Base-by-base conservation (phyloP, 2,113 vertebrate species). In the Talpa occidentalis region DNA sequence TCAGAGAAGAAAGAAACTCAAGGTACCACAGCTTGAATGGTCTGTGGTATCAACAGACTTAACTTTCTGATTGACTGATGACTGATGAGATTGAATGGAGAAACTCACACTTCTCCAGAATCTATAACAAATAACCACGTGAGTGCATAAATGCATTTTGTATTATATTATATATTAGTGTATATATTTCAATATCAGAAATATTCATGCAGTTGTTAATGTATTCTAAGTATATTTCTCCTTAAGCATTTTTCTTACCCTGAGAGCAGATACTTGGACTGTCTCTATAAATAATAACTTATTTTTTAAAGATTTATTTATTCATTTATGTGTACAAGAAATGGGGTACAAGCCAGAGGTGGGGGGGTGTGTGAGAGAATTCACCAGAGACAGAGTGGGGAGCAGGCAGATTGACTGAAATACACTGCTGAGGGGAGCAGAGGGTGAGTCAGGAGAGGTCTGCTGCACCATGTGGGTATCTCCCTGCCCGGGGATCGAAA, bases 221-320 rank as follows among this genome's bases (percentile, higher is more conserved):
- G 10, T 73, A 78, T 59, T 56, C 12, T 59, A 67, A 47, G 80
- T 60, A 47, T 72, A 42, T 86, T 76, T 76, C 54, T 66, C 89
- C 52, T 70, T 80, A n/a, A 3, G 7, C 11, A 69, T 73, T 79
- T 26, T 85, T 86, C 2, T 26, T 70, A 17, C 30, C 15, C 14
- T 62, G 52, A 54, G 52, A 44, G 49, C 17, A 81, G 42, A 40
- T 78, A 66, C n/a, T 66, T 94, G 10, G 54, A 59, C 19, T 83
- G 32, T 79, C 84, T 91, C n/a, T 67, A 32, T 49, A 89, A 83
- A 79, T 32, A 91, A 49, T 3, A 40, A 77, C n/a, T 82, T 83
- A 54, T n/a, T 64, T 94, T 86, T 80, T 30, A 85, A 69, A 40
- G 66, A 76, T n/a, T n/a, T n/a, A n/a, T n/a, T n/a, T n/a, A n/a